phyloP scores from a whole-genome alignment of 92 coral and sea anemone species.

The Umimayanthus kanabou region DNA sequence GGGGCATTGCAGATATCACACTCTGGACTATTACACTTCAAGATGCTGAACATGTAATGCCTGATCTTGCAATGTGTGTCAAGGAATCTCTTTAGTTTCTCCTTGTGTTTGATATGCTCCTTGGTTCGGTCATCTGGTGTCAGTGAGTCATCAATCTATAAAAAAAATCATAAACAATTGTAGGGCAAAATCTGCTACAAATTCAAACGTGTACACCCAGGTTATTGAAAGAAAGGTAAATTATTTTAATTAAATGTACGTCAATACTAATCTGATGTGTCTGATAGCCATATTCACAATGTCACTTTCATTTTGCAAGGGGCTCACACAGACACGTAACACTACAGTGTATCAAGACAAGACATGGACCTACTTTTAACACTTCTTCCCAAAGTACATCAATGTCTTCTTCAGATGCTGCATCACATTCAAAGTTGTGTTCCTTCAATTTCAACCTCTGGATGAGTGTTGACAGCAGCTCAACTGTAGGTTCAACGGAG shows the following conservation, averaged over 20 bases:
- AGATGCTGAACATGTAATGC: conserved; percentile 22
- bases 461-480: conserved; percentile 48
- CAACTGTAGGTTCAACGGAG: conserved; percentile 25
- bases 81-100: conserved; percentile 1
- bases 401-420: conserved; percentile 44
- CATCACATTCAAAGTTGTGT: conserved; percentile 29
- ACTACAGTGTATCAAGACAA: conserved; percentile 1
- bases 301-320: conserved; percentile 14
- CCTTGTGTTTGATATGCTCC: conserved; percentile 2
- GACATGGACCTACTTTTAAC: conserved; percentile 38
- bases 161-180: conserved; percentile 21
- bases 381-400: conserved; percentile 41
- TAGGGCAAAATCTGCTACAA: conserved; percentile 19
- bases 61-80: conserved; percentile 4
- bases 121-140: conserved; percentile 7
- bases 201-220: conserved; percentile 18
- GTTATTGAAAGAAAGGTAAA: background rate
- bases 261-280: conserved; percentile 5
- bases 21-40: conserved; percentile 19
- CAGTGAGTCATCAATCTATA: conserved; percentile 33
- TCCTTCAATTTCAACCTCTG: conserved; percentile 46
- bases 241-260: conserved; percentile 8
- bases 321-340: conserved; percentile 11
- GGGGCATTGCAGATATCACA: conserved; percentile 9
- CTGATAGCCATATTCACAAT: background rate